phyloP scores from a whole-genome alignment of 1,140 invertebrate genomes.

The Caenorhabditis briggsae region DNA sequence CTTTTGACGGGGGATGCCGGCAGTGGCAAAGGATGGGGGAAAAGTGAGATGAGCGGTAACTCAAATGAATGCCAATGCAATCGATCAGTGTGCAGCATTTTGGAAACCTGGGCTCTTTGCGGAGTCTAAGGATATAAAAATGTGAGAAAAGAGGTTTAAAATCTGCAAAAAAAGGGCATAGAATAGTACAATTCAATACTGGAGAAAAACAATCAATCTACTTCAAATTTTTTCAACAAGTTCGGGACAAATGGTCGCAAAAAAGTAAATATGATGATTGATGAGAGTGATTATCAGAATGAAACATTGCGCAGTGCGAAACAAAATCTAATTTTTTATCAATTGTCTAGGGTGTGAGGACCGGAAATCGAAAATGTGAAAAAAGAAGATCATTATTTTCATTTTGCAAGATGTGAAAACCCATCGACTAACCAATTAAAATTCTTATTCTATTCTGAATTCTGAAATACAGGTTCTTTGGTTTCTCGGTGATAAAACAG shows the following conservation, averaged over 20 bases:
- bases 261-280: constrained; percentile 46
- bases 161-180: neutral
- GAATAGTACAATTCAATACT: neutral
- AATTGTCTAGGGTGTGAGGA: neutral
- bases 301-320: constrained; percentile 2
- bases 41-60: constrained; percentile 41
- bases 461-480: no score
- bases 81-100: constrained; percentile 44
- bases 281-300: constrained; percentile 33
- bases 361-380: neutral
- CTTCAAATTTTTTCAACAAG: neutral
- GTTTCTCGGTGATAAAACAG: no score
- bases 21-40: no score
- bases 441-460: no score
- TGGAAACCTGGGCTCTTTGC: neutral
- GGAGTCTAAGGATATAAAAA: neutral
- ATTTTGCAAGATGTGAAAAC: no score
- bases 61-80: constrained; percentile 30
- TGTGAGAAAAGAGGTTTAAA: neutral
- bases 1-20: constrained; percentile 24
- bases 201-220: neutral
- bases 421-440: no score
- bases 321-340: neutral
- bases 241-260: constrained; percentile 14
- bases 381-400: neutral